phyloP scores from a whole-genome alignment of 2,113 vertebrate species.

The Charina bottae region DNA sequence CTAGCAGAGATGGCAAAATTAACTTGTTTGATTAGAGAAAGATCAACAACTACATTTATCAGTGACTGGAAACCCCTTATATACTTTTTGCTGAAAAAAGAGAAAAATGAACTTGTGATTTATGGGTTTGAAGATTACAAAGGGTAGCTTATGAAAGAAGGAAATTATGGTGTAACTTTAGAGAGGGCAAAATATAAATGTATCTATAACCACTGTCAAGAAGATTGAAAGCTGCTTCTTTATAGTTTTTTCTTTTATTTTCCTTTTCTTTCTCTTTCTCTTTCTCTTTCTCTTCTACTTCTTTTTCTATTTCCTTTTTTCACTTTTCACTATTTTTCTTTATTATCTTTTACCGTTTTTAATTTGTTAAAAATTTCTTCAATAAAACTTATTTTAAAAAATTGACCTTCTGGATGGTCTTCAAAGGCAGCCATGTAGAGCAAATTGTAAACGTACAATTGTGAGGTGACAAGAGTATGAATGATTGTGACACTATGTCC shows the following conservation, averaged over 20 bases:
- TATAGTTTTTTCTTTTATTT: neutral
- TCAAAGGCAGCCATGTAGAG: neutral
- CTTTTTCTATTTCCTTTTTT: no score
- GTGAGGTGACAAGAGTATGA: neutral
- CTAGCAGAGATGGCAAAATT: no score
- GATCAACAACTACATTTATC: no score
- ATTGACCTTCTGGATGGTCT: neutral
- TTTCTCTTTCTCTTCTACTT: neutral
- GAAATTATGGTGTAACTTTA: neutral
- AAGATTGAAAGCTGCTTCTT: neutral
- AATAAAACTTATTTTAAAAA: neutral
- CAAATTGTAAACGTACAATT: neutral
- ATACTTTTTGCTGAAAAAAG: no score
- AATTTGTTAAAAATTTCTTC: neutral
- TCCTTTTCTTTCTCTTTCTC: neutral
- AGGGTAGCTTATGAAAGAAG: no score
- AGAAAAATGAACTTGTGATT: no score
- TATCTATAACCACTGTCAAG: neutral
- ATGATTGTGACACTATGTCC: neutral
- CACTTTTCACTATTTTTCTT: no score
- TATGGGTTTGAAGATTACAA: no score
- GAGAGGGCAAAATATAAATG: neutral
- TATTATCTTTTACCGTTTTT: no score
- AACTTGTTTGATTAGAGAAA: no score
- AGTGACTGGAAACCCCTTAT: no score